Evolutionary conservation across 1,140 invertebrate species (phyloP).

Genomic region (Proales similis): DNA sequence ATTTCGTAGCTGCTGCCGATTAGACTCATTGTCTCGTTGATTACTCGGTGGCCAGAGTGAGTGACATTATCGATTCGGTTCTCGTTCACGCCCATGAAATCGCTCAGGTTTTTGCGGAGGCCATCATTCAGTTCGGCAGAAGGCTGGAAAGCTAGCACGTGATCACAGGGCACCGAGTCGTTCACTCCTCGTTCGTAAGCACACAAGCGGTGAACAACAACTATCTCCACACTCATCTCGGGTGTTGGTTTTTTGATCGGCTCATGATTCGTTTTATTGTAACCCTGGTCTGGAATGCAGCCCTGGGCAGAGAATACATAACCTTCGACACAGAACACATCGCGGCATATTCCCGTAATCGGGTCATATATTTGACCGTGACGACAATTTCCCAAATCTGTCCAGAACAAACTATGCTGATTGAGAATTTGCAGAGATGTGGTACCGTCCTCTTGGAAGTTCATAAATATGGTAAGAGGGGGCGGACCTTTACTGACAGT

Average conservation of each 20-base stretch:
- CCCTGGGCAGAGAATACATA: background rate
- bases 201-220: background rate
- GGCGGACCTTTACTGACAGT: too few relatives aligned
- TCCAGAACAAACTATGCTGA: background rate
- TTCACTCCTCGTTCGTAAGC: background rate
- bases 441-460: conserved; percentile 28
- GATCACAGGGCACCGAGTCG: too few relatives aligned
- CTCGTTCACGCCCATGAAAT: too few relatives aligned
- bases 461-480: conserved; percentile 33
- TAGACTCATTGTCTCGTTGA: too few relatives aligned
- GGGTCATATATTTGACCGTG: conserved; percentile 37
- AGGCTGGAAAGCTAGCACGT: too few relatives aligned
- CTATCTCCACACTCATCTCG: conserved; percentile 5
- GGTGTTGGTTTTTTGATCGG: background rate
- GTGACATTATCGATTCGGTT: too few relatives aligned
- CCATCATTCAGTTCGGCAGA: too few relatives aligned
- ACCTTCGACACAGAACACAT: conserved; percentile 31
- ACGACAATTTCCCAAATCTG: conserved; percentile 22
- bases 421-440: conserved; percentile 23
- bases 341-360: conserved; percentile 9
- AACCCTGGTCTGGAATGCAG: conserved; percentile 9
- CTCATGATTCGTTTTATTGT: background rate
- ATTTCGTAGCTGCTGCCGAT: too few relatives aligned
- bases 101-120: too few relatives aligned
- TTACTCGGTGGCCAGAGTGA: too few relatives aligned